Percentiles rank a stretch among this genome's conserved stretches.
Evolutionary conservation across 2,113 vertebrate genomes (phyloP).

Genomic region (Hiodon tergisus): DNA sequence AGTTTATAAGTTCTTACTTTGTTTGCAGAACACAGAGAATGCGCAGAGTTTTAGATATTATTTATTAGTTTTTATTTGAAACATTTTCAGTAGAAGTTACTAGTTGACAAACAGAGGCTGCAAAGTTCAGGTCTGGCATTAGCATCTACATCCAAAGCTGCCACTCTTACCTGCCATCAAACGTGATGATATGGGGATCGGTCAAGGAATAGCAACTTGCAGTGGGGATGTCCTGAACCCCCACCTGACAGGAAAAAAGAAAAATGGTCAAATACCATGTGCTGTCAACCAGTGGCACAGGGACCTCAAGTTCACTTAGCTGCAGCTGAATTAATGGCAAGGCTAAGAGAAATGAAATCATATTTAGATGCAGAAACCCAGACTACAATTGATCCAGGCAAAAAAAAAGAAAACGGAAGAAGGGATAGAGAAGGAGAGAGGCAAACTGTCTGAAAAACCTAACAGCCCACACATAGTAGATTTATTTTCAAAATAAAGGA

Average conservation of each 20-base stretch:
- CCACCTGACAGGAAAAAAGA: constrained; percentile 56
- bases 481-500: constrained; percentile 31
- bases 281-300: constrained; percentile 20
- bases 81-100: too few relatives aligned
- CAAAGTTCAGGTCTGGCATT: neutral
- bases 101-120: neutral
- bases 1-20: too few relatives aligned
- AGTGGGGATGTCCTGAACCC: constrained; percentile 68
- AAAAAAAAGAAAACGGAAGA: too few relatives aligned
- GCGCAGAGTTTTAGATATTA: too few relatives aligned
- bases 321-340: too few relatives aligned
- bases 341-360: too few relatives aligned
- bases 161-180: constrained; percentile 67
- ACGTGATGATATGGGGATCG: constrained; percentile 69
- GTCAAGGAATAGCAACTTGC: constrained; percentile 70
- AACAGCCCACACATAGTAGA: neutral
- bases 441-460: neutral
- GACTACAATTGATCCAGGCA: neutral
- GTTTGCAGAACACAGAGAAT: too few relatives aligned
- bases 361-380: too few relatives aligned
- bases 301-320: neutral
- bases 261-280: neutral
- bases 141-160: neutral
- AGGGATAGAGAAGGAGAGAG: neutral
- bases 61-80: too few relatives aligned